phyloP scores from a whole-genome alignment of 2,113 vertebrate species.

The Anser cygnoides region DNA sequence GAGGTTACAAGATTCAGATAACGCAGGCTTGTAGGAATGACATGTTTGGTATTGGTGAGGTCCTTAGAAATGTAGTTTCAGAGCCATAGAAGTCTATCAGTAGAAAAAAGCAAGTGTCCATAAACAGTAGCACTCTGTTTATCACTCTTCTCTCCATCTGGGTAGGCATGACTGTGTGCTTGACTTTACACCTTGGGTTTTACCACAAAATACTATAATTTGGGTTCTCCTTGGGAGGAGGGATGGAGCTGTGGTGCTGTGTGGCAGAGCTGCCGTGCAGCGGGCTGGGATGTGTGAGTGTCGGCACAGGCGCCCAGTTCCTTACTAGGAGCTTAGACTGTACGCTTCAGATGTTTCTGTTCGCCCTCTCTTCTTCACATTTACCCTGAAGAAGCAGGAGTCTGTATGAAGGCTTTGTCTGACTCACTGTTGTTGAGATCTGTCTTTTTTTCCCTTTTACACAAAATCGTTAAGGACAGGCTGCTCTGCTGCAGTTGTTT shows the following conservation, averaged over 20 bases:
- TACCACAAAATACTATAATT: not conserved
- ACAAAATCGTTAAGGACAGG: not conserved
- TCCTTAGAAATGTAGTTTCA: not conserved
- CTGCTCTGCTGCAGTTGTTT: not conserved
- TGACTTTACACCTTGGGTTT: not conserved
- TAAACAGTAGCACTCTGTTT: not conserved
- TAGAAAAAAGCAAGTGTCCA: not conserved
- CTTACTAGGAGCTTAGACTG: not conserved
- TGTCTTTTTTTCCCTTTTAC: not conserved
- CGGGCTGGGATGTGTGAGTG: fast-evolving
- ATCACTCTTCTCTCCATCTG: not conserved
- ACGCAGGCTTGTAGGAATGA: not conserved
- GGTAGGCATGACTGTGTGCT: not conserved
- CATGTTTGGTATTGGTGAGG: fast-evolving
- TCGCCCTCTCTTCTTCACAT: not conserved
- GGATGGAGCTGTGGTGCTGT: not conserved
- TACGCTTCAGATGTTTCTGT: not conserved
- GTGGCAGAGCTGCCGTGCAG: not conserved
- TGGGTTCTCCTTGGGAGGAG: not conserved
- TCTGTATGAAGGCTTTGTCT: not conserved
- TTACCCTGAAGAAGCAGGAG: not conserved
- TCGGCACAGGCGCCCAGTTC: not conserved
- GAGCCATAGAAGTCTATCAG: fast-evolving
- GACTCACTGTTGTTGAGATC: not conserved
- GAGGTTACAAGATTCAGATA: not conserved